phyloP scores from a whole-genome alignment of 2,797 vertebrate genomes.

The Chelonia mydas region DNA sequence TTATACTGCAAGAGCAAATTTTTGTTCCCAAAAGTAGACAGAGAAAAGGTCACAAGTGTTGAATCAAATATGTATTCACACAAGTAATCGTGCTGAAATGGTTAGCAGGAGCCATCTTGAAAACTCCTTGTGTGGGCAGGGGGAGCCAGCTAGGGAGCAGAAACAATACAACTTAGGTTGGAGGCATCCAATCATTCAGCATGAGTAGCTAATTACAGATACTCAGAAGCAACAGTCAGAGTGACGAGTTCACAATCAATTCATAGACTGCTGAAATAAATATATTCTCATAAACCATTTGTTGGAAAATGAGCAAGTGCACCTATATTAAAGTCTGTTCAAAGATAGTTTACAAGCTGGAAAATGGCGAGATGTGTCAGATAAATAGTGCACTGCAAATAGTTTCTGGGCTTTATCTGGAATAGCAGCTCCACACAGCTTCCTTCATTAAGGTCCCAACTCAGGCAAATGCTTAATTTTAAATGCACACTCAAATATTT shows the following conservation, averaged over 20 bases:
- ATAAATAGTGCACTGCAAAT: not conserved
- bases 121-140: accelerated
- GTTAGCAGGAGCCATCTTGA: not conserved
- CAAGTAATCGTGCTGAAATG: not conserved
- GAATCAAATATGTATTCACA: accelerated
- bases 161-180: not conserved
- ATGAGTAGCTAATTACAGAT: not conserved
- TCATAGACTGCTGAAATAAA: not conserved
- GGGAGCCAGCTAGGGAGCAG: accelerated
- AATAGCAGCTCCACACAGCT: not conserved
- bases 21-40: accelerated
- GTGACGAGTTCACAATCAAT: not conserved
- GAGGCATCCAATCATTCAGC: not conserved
- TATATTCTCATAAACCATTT: not conserved
- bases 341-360: not conserved
- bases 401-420: not conserved
- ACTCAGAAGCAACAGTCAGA: not conserved
- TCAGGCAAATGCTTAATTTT: not conserved
- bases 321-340: not conserved
- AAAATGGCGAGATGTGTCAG: not conserved
- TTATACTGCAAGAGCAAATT: not conserved
- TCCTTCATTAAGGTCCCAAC: not conserved
- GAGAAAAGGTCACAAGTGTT: accelerated
- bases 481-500: no score
- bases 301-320: not conserved